Conservation (phyloP, 2,113 vertebrate species). For the Sciurus niger region DNA sequence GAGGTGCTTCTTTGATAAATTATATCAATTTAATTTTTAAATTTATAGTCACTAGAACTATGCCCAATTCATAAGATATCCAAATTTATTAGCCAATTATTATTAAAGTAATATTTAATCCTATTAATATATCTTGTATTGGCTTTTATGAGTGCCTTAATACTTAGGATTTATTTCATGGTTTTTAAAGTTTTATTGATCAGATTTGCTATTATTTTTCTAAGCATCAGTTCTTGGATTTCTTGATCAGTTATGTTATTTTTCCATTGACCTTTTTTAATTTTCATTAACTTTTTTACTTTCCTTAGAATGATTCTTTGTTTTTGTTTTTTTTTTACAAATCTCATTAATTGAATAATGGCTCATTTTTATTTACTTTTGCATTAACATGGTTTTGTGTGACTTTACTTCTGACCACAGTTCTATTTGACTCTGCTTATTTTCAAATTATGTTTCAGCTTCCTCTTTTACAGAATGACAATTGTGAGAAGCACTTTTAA, state of each 20-base stretch:
- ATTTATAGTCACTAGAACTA: background rate
- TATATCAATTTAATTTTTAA: background rate
- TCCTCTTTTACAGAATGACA: conserved; percentile 27
- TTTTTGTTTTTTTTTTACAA: background rate
- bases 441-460: conserved; percentile 37
- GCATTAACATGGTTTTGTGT: background rate
- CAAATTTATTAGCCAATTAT: conserved; percentile 11
- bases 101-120: background rate
- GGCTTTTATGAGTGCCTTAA: background rate
- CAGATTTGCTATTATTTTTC: background rate
- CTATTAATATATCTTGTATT: background rate
- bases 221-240: background rate
- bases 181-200: conserved; percentile 39
- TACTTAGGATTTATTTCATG: background rate
- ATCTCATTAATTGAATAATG: background rate
- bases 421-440: conserved; percentile 3
- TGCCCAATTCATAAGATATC: conserved; percentile 48
- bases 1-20: background rate
- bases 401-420: conserved; percentile 29
- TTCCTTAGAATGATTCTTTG: background rate
- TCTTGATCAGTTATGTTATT: background rate
- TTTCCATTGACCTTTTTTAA: background rate
- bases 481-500: background rate
- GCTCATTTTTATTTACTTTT: conserved; percentile 44
- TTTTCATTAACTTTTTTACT: background rate